A percentile compares a stretch with the other conserved stretches of the same genome.
Conservation (phyloP, 2,797 vertebrate species). For the Pseudocheirus occidentalis region DNA sequence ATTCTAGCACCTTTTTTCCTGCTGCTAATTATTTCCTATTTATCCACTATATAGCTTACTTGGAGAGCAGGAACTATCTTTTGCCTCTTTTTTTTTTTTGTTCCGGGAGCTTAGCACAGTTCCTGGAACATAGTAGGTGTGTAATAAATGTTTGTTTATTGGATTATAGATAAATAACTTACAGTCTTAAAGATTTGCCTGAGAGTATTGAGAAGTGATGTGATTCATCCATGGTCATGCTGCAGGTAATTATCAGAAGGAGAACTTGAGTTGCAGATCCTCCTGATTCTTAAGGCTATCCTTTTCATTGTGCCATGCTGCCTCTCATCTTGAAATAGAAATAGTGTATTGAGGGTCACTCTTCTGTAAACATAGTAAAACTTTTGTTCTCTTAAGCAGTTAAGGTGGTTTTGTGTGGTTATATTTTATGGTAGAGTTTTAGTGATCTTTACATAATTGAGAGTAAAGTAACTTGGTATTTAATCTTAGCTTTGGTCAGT, state of each 20-base stretch:
- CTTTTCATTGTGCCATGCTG: background rate
- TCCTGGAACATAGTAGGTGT: background rate
- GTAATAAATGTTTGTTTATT: background rate
- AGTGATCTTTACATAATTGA: background rate
- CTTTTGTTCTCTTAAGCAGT: background rate
- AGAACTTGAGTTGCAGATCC: background rate
- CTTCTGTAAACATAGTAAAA: background rate
- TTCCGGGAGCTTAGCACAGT: background rate
- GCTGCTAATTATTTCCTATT: background rate
- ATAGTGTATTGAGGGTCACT: background rate
- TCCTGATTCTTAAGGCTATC: background rate
- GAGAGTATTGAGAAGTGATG: background rate
- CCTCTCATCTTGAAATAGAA: background rate
- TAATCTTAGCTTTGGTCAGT: background rate
- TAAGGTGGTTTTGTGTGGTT: background rate
- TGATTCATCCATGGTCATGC: background rate
- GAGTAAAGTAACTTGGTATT: background rate
- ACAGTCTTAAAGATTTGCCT: background rate
- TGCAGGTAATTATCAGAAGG: background rate
- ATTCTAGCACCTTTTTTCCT: background rate
- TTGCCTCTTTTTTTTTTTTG: background rate
- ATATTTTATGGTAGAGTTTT: background rate
- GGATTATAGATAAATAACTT: background rate
- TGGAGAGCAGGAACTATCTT: background rate
- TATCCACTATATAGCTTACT: background rate